Base-by-base conservation (phyloP, 2,888 invertebrate species). In the Dicyrtomina minuta region DNA sequence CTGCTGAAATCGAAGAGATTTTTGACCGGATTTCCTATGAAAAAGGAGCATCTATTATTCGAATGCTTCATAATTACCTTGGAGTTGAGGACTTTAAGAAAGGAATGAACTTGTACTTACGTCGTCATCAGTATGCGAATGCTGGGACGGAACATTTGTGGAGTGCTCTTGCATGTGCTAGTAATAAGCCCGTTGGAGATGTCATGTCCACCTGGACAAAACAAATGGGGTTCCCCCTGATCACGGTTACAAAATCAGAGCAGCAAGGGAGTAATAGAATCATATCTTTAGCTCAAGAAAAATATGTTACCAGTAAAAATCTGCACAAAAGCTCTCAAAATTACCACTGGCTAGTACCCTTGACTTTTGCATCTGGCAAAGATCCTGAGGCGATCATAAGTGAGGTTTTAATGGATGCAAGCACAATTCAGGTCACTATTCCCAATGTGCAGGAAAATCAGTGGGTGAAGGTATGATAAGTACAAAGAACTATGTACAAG, bases 121-220 rank as follows among this genome's bases (percentile, higher is more conserved):
- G 89, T 1, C 87, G 89, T 72, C 92, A 93, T 84, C 83, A 90
- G 84, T 96, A 95, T 82, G 88, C 87, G 79, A 98, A 97, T 81
- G 93, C 97, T 1, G 89, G 89, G 79, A 97, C 97, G 0, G 92
- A 92, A 81, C 95, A 98, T 82, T 84, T 98, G 78, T 98, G 97
- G 97, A 86, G 87, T 0, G 90, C 93, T 0, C 84, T 98, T 74
- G 91, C 90, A 79, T 90, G 91, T 80, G 91, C 92, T 1, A 93
- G 93, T 77, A 88, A 89, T 22, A 93, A 96, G 81, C 93, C 95
- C 2, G 91, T 99, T 0, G 89, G 88, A 0, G 88, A 87, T 58
- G 90, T 99, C 10, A 98, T 99, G 98, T 90, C 91, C 8, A 92
- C 93, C 20, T 99, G 98, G 98, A 97, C 96, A 0, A 91, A 92